A percentile compares a stretch with the other conserved stretches of the same genome.
Conservation (phyloP, 1,140 invertebrate species). For the Pseudomyrmex sp. region DNA sequence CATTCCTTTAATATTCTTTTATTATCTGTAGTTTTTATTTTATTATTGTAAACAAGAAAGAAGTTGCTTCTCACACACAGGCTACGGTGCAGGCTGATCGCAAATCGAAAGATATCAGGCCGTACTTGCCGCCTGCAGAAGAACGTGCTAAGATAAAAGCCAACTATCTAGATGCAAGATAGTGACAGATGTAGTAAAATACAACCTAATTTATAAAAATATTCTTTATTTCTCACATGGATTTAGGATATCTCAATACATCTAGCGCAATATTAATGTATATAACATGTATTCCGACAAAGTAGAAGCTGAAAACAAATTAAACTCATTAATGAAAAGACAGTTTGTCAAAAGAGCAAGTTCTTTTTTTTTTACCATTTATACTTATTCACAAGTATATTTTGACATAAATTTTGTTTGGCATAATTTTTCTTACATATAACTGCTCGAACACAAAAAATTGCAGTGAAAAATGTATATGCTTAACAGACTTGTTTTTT, state of each 20-base stretch:
- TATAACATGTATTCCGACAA: conserved; percentile 19
- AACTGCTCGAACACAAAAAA: too few species aligned
- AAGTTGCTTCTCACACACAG: conserved; percentile 61
- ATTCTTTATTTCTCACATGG: conserved; percentile 24
- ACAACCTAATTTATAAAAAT: conserved; percentile 40
- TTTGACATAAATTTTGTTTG: too few species aligned
- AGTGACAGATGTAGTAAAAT: neutral
- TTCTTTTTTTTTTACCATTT: too few species aligned
- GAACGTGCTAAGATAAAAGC: conserved; percentile 75
- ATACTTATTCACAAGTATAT: too few species aligned
- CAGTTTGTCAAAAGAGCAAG: too few species aligned
- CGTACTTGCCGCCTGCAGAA: conserved; percentile 70
- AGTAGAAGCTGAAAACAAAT: neutral
- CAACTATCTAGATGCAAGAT: conserved; percentile 62
- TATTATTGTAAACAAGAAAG: neutral
- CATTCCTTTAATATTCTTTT: neutral
- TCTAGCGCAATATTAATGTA: conserved; percentile 21
- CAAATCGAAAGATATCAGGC: conserved; percentile 56
- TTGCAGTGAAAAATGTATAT: neutral
- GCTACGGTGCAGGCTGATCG: conserved; percentile 45
- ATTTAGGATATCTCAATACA: neutral
- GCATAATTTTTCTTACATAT: too few species aligned
- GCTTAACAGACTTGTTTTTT: neutral
- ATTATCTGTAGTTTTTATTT: neutral
- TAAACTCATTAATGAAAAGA: neutral